These are phyloP conservation scores for Tryphoninae sp. DNA, from an alignment of 2,888 invertebrate species.

Conservation along the genomic window DNA sequence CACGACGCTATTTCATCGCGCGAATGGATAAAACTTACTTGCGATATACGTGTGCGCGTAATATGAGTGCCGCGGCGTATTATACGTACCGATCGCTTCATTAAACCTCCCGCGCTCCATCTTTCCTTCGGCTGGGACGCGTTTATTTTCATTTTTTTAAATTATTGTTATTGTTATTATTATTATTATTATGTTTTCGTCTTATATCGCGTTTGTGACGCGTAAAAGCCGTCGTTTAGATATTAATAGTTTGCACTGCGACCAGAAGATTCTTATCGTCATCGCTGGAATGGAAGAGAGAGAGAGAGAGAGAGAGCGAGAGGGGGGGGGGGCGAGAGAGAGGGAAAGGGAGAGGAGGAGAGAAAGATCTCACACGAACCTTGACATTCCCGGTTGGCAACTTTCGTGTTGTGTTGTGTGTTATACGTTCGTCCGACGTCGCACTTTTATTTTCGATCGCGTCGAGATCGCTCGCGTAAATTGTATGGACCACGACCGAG, in stretches of 20 bases:
- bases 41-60: constrained; percentile 2
- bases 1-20: constrained; percentile 29
- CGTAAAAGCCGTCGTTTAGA: constrained; percentile 59
- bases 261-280: constrained; percentile 67
- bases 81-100: constrained; percentile 68
- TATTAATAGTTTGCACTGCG: constrained; percentile 69
- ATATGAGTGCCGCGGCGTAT: constrained; percentile 65
- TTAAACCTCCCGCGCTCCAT: constrained; percentile 67
- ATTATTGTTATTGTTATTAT: neutral
- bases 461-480: constrained; percentile 48
- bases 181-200: constrained; percentile 11
- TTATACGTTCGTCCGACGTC: constrained; percentile 28
- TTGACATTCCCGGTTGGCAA: constrained; percentile 65
- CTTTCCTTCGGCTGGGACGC: constrained; percentile 41
- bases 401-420: constrained; percentile 43
- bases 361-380: constrained; percentile 61
- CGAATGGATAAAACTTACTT: neutral
- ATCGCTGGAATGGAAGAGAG: constrained; percentile 64
- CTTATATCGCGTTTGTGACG: constrained; percentile 25
- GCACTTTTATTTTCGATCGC: constrained; percentile 41
- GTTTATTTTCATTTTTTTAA: constrained; percentile 2
- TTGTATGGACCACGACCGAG: constrained; percentile 29
- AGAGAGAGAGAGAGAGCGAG: constrained; percentile 58
- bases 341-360: constrained; percentile 57
- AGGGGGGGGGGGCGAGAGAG: constrained; percentile 59